phyloP scores from a whole-genome alignment of 2,797 vertebrate genomes.

The Argyrosomus regius region DNA sequence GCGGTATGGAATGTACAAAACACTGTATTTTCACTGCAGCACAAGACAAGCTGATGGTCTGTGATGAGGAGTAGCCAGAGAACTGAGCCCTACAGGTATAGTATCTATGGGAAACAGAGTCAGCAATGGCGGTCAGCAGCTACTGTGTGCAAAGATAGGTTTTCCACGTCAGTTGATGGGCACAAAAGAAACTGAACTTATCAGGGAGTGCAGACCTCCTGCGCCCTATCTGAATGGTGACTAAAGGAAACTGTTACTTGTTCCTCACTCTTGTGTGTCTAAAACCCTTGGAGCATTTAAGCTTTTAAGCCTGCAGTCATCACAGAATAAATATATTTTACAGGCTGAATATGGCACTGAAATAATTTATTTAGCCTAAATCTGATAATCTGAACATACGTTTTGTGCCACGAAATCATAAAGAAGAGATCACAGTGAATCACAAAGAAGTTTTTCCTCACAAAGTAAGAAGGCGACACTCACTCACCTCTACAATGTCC shows the following conservation, averaged over 20 bases:
- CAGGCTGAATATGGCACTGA: slow-evolving; percentile 15
- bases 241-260: slow-evolving; percentile 79
- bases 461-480: slow-evolving; percentile 49
- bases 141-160: slow-evolving; percentile 70
- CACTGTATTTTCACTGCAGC: slow-evolving; percentile 47
- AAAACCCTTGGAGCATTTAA: slow-evolving; percentile 31
- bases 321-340: slow-evolving; percentile 20
- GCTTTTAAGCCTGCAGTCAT: slow-evolving; percentile 9
- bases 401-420: slow-evolving; percentile 23
- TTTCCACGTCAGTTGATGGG: slow-evolving; percentile 75
- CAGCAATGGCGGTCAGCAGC: slow-evolving; percentile 54
- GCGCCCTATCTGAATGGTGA: slow-evolving; percentile 73
- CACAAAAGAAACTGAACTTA: slow-evolving; percentile 77
- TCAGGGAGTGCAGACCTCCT: slow-evolving; percentile 83
- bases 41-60: slow-evolving; percentile 40
- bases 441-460: slow-evolving; percentile 16
- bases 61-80: slow-evolving; percentile 47
- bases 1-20: slow-evolving; percentile 62
- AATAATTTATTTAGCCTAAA: slow-evolving; percentile 21
- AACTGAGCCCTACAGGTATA: slow-evolving; percentile 65
- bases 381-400: slow-evolving; percentile 11
- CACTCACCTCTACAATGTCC: slow-evolving; percentile 99
- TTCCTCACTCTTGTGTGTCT: slow-evolving; percentile 48
- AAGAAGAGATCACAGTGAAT: background rate
- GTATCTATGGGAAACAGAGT: slow-evolving; percentile 80